phyloP scores from a whole-genome alignment of 2,797 vertebrate species.

The Lithobates pipiens region DNA sequence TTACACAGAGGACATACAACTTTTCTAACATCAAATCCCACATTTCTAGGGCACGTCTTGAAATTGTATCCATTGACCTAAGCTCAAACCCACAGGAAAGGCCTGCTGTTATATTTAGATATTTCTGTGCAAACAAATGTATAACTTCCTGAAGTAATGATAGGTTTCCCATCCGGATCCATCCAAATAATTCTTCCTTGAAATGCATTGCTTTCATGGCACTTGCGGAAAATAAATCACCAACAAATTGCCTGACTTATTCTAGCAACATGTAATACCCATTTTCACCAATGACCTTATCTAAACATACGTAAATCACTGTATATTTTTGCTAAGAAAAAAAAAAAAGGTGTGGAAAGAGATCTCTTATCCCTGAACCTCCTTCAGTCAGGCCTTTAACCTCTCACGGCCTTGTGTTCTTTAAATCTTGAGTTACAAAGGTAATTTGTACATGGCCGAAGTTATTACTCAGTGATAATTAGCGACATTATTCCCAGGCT shows the following conservation, averaged over 20 bases:
- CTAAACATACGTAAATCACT: neutral
- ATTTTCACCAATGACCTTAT: neutral
- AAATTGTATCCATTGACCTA: conserved; percentile 7
- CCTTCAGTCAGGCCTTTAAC: neutral
- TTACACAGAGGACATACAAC: neutral
- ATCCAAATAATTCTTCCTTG: neutral
- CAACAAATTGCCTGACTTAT: neutral
- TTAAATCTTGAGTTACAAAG: conserved; percentile 20
- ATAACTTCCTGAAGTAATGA: conserved; percentile 19
- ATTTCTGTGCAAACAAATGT: conserved; percentile 16
- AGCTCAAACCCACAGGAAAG: neutral
- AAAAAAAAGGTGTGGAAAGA: neutral
- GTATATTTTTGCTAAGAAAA: neutral
- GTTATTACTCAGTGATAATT: conserved; percentile 23
- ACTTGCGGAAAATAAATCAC: neutral
- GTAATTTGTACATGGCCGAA: neutral
- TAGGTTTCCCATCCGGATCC: neutral
- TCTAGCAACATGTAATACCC: neutral
- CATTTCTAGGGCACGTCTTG: neutral
- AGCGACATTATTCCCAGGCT: neutral
- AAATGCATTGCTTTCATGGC: neutral
- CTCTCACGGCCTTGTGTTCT: neutral
- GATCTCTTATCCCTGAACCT: neutral
- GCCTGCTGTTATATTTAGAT: neutral
- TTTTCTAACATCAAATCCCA: neutral